phyloP scores from a whole-genome alignment of 2,888 invertebrate genomes.

The Stenoptilia bipunctidactyla region DNA sequence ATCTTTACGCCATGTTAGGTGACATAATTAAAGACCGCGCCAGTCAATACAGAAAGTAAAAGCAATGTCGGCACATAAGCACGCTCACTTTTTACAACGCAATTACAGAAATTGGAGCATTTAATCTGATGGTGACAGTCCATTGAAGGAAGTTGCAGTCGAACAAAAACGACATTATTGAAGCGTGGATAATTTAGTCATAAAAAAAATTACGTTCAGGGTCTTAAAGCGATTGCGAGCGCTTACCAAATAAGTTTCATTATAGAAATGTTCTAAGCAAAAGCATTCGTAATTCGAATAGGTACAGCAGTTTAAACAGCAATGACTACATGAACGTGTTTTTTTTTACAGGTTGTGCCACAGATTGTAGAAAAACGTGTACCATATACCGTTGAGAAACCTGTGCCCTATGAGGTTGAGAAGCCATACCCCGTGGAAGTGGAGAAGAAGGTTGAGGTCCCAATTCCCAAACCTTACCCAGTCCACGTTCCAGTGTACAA shows the following conservation, averaged over 20 bases:
- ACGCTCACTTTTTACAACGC: background rate
- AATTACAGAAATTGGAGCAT: no score
- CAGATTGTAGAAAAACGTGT: conserved; percentile 80
- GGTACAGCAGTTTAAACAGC: no score
- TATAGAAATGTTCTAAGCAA: no score
- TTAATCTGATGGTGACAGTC: no score
- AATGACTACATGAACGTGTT: no score
- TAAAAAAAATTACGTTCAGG: no score
- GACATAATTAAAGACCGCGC: conserved; percentile 1
- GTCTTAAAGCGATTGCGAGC: no score
- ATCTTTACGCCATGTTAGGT: background rate
- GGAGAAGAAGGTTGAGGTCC: conserved; percentile 79
- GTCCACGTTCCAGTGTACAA: conserved; percentile 82
- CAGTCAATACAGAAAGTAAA: background rate
- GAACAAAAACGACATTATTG: no score
- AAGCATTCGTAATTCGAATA: no score
- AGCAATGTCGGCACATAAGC: background rate
- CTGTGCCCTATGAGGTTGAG: conserved; percentile 78
- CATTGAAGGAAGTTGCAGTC: no score
- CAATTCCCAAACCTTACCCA: conserved; percentile 79
- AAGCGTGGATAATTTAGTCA: no score
- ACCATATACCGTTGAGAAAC: conserved; percentile 80
- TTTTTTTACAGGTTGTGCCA: conserved; percentile 67
- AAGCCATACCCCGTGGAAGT: conserved; percentile 83
- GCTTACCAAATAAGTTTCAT: no score